A percentile compares a stretch with the other conserved stretches of the same genome.
Conservation (phyloP, 2,797 vertebrate genomes). For the Simalia tracyae region DNA sequence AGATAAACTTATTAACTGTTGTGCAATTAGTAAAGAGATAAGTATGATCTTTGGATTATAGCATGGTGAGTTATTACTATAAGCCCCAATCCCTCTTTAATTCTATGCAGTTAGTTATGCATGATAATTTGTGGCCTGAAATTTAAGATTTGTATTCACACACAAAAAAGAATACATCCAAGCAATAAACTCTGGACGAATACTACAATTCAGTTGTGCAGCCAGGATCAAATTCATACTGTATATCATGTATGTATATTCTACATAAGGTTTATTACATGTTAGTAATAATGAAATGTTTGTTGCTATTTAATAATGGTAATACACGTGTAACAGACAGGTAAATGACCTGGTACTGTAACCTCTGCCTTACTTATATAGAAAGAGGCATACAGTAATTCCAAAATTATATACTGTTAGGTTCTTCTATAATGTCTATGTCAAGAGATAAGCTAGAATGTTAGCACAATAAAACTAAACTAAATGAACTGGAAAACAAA, state of each 20-base stretch:
- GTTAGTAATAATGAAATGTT: neutral
- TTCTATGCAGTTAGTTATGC: neutral
- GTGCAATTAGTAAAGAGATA: neutral
- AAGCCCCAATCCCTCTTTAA: neutral
- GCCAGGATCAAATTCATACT: neutral
- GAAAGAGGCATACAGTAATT: neutral
- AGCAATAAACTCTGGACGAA: neutral
- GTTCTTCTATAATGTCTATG: neutral
- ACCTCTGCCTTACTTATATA: neutral
- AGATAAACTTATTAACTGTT: neutral
- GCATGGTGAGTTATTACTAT: neutral
- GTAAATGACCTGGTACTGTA: neutral
- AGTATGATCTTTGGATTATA: neutral
- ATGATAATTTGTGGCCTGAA: neutral
- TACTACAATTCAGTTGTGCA: neutral
- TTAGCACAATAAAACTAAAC: neutral
- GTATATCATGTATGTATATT: neutral
- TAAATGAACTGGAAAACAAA: neutral
- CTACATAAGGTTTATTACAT: neutral
- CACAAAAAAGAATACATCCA: neutral
- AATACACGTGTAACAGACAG: neutral
- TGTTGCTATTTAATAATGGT: neutral
- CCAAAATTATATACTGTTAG: neutral
- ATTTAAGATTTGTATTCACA: neutral
- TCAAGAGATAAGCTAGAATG: neutral